Conservation (phyloP, 2,113 vertebrate genomes). For the Pseudorasbora parva region DNA sequence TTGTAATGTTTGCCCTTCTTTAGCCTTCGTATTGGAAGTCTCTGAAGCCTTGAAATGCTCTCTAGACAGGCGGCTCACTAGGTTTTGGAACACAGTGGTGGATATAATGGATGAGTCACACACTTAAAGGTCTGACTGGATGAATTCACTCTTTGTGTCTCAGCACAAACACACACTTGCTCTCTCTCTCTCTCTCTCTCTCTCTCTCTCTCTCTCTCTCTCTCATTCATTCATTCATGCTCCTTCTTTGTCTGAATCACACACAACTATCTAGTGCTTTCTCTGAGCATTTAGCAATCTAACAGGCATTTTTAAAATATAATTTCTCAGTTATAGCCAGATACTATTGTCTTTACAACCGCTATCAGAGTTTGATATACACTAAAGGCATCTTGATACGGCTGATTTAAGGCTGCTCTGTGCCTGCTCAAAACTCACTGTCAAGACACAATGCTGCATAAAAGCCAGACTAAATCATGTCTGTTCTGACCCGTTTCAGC, state of each 20-base stretch:
- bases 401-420: too few relatives aligned
- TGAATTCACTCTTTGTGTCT: conserved; percentile 67
- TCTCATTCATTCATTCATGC: not conserved
- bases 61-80: not conserved
- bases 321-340: not conserved
- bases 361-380: not conserved
- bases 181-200: not conserved
- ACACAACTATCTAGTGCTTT: not conserved
- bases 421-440: too few relatives aligned
- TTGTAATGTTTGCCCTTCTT: not conserved
- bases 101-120: conserved; percentile 10
- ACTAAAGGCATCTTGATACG: not conserved
- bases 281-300: not conserved
- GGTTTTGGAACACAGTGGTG: not conserved
- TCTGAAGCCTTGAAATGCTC: not conserved
- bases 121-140: not conserved
- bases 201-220: too few relatives aligned
- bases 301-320: not conserved
- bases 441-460: too few relatives aligned
- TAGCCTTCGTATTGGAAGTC: not conserved
- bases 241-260: not conserved
- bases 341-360: not conserved
- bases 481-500: too few relatives aligned
- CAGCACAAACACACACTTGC: conserved; percentile 45
- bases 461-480: too few relatives aligned